Evolutionary conservation across 2,797 vertebrate species (phyloP).

Genomic region (Pipistrellus pipistrellus): DNA sequence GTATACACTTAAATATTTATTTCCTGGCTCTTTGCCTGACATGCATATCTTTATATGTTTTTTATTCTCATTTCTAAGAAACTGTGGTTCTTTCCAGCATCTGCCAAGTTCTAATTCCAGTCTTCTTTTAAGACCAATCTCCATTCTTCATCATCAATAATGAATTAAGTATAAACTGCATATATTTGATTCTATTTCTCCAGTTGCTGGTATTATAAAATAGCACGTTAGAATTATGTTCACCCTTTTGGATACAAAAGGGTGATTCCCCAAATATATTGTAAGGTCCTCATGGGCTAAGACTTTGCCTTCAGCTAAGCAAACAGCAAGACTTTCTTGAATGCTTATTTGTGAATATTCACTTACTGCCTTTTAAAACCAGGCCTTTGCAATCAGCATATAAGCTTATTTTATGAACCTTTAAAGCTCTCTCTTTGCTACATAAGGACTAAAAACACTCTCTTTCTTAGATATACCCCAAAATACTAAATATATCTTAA

Average conservation of each 20-base stretch:
- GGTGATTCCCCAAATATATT: background rate
- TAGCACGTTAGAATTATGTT: background rate
- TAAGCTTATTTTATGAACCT: background rate
- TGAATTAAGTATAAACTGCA: background rate
- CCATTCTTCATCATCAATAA: background rate
- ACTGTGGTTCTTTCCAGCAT: background rate
- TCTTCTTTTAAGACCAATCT: background rate
- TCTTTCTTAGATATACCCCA: background rate
- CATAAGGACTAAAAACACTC: background rate
- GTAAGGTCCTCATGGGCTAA: background rate
- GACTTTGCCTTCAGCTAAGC: background rate
- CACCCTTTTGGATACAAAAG: background rate
- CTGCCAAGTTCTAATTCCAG: background rate
- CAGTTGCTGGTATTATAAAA: background rate
- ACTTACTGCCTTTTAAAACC: background rate
- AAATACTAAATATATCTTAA: constrained; percentile 1
- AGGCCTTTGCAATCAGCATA: background rate
- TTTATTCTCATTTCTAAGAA: background rate
- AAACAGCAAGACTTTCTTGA: background rate
- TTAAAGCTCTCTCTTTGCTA: background rate
- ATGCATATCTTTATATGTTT: background rate
- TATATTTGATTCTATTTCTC: background rate
- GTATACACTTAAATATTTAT: background rate
- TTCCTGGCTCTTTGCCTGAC: background rate
- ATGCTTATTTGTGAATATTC: background rate